Conservation (phyloP, 2,888 invertebrate species). For the Plebejus argus region DNA sequence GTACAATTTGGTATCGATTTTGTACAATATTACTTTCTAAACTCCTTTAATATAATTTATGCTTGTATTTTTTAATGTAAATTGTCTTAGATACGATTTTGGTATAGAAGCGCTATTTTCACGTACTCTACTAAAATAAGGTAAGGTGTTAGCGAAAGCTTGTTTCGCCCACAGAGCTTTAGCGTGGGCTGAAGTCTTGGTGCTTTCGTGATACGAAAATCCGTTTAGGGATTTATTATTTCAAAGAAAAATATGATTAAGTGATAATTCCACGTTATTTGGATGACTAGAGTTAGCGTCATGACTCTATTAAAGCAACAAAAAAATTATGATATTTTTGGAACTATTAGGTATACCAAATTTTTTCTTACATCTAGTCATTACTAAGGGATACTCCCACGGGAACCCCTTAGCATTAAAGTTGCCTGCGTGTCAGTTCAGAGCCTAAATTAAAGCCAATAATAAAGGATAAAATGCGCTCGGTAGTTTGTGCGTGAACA, state of each 20-base stretch:
- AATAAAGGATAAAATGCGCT: too few species aligned
- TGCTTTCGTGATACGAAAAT: neutral
- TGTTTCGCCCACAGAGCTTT: conserved; percentile 1
- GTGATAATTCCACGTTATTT: neutral
- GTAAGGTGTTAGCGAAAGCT: conserved; percentile 16
- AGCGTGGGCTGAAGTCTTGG: neutral
- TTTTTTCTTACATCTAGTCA: too few species aligned
- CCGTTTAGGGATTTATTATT: neutral
- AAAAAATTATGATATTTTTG: too few species aligned
- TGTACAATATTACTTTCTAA: neutral
- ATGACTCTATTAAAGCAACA: neutral
- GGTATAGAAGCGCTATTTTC: neutral
- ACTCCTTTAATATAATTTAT: neutral
- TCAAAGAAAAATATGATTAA: neutral
- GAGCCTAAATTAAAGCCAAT: too few species aligned
- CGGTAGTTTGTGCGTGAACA: too few species aligned
- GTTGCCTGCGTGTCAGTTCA: too few species aligned
- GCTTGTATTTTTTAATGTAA: neutral
- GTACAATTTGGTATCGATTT: neutral
- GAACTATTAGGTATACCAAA: too few species aligned
- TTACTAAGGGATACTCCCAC: too few species aligned
- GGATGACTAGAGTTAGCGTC: neutral
- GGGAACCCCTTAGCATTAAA: too few species aligned
- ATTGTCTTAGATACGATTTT: neutral
- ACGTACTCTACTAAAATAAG: neutral